Conservation (phyloP, 2,888 invertebrate species). For the Tryphoninae sp. region DNA sequence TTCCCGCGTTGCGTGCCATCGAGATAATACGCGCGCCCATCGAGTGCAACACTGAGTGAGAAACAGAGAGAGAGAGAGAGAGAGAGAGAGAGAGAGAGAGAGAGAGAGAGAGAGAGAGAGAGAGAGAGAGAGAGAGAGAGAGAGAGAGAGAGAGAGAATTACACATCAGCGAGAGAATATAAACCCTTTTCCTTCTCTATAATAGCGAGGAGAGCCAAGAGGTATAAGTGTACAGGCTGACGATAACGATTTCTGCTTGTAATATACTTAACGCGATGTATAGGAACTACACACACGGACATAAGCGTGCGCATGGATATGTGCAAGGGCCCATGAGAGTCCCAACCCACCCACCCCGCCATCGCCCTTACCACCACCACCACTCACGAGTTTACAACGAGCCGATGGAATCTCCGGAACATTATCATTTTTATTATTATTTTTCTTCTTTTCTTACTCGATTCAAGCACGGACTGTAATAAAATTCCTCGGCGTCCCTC, state of each 20-base stretch:
- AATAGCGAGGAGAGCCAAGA: constrained; percentile 22
- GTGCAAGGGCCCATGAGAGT: constrained; percentile 40
- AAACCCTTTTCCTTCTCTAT: constrained; percentile 47
- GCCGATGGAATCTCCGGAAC: constrained; percentile 44
- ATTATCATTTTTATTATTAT: constrained; percentile 5
- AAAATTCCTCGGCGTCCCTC: constrained; percentile 25
- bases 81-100: constrained; percentile 23
- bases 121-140: constrained; percentile 23
- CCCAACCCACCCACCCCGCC: neutral
- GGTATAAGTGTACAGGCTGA: constrained; percentile 18
- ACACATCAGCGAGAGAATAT: constrained; percentile 40
- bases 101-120: constrained; percentile 10
- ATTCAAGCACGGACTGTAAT: constrained; percentile 10
- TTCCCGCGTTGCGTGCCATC: constrained; percentile 31
- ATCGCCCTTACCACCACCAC: neutral
- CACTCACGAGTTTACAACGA: constrained; percentile 46
- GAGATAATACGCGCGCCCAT: constrained; percentile 12
- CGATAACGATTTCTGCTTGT: constrained; percentile 57
- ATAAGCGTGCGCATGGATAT: constrained; percentile 27
- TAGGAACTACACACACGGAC: constrained; percentile 16
- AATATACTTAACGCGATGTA: constrained; percentile 30
- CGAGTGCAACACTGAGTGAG: constrained; percentile 13
- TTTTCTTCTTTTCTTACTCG: constrained; percentile 16
- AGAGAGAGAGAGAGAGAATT: constrained; percentile 38
- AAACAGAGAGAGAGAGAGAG: constrained; percentile 11